A percentile compares a stretch with the other conserved stretches of the same genome.
Conservation (phyloP, 2,888 invertebrate genomes). For the Clanis bilineata region DNA sequence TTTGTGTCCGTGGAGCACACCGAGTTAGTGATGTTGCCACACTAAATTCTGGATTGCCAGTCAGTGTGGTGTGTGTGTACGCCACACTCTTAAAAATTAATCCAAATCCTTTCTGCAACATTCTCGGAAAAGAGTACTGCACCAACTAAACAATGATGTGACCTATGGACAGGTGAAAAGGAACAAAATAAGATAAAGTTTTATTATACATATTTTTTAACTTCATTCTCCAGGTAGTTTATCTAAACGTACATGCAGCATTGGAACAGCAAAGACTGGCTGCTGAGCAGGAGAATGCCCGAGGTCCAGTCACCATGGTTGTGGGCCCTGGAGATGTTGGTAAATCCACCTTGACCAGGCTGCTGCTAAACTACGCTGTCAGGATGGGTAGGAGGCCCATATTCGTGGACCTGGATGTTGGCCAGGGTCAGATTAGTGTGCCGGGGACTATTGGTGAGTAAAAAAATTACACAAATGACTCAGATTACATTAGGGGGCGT, state of each 20-base stretch:
- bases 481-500: too few relatives aligned
- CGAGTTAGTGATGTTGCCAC: too few relatives aligned
- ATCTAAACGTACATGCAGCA: conserved; percentile 97
- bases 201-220: neutral
- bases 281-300: conserved; percentile 87
- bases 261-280: conserved; percentile 93
- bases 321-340: conserved; percentile 98
- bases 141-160: too few relatives aligned
- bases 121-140: too few relatives aligned
- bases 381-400: conserved; percentile 94
- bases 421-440: conserved; percentile 95
- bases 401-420: conserved; percentile 97
- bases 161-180: too few relatives aligned
- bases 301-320: conserved; percentile 94
- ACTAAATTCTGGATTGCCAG: too few relatives aligned
- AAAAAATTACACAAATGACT: too few relatives aligned
- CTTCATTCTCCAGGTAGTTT: conserved; percentile 83
- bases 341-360: conserved; percentile 94
- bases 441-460: conserved; percentile 93
- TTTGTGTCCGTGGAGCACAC: too few relatives aligned
- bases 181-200: too few relatives aligned
- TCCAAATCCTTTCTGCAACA: too few relatives aligned
- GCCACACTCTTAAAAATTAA: too few relatives aligned
- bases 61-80: too few relatives aligned
- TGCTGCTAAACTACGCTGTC: conserved; percentile 97